Conservation (phyloP, 1,140 invertebrate genomes). For the Cyphomyrmex costatus region DNA sequence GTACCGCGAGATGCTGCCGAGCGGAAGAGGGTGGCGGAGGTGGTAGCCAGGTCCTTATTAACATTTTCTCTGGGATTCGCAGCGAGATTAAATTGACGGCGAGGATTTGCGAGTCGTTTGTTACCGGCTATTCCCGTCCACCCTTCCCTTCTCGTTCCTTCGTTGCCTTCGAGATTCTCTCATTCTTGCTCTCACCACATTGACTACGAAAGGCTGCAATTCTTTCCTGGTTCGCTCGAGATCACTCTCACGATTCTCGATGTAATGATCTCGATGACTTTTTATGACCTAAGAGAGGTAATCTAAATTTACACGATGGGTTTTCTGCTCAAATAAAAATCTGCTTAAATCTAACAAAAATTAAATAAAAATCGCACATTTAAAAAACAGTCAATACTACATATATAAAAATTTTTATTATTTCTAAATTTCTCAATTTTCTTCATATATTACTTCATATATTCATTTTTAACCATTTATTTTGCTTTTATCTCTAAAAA, state of each 20-base stretch:
- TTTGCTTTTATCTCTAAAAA: not conserved
- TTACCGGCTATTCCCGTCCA: slow-evolving; percentile 77
- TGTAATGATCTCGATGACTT: slow-evolving; percentile 12
- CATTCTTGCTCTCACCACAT: not conserved
- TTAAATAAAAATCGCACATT: not conserved
- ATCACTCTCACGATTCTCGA: not conserved
- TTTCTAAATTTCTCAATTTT: not conserved
- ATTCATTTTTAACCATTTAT: not conserved
- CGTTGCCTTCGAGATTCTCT: slow-evolving; percentile 5
- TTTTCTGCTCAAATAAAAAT: too few relatives aligned
- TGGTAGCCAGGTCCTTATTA: slow-evolving; percentile 83
- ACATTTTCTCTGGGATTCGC: slow-evolving; percentile 86
- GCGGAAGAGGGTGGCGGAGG: slow-evolving; percentile 32
- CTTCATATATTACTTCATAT: too few relatives aligned
- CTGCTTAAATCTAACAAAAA: too few relatives aligned
- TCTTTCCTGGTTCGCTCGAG: slow-evolving; percentile 6
- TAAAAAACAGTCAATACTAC: not conserved
- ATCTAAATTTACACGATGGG: not conserved
- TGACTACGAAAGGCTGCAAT: not conserved
- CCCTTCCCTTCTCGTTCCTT: slow-evolving; percentile 24
- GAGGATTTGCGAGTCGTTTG: slow-evolving; percentile 87
- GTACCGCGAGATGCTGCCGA: slow-evolving; percentile 65
- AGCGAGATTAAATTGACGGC: slow-evolving; percentile 87
- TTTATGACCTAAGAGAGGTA: not conserved
- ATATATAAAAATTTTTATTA: not conserved